phyloP scores from a whole-genome alignment of 2,113 vertebrate genomes.

The Buteo buteo region DNA sequence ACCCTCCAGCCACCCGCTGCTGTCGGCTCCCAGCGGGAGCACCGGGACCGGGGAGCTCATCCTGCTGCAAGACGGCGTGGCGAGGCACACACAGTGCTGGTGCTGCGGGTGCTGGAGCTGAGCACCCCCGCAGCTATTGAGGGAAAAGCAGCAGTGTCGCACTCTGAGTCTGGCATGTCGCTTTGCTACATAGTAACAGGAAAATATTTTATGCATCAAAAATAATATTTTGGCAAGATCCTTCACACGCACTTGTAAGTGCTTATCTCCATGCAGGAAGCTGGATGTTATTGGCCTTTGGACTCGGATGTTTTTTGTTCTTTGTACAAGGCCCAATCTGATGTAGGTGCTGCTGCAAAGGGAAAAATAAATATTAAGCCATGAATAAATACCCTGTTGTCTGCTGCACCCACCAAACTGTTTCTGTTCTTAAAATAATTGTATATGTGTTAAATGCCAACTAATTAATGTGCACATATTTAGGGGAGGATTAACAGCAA shows the following conservation, averaged over 20 bases:
- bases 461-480: constrained; percentile 63
- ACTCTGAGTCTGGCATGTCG: neutral
- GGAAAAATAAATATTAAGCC: neutral
- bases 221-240: constrained; percentile 28
- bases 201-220: constrained; percentile 19
- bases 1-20: neutral
- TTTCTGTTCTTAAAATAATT: constrained; percentile 56
- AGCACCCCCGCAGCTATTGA: neutral
- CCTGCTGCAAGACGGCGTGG: accelerated
- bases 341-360: neutral
- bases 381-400: neutral
- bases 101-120: neutral
- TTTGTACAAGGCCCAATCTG: neutral
- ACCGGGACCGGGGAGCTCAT: neutral
- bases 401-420: constrained; percentile 13
- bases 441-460: neutral
- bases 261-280: accelerated
- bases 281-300: neutral
- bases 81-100: accelerated
- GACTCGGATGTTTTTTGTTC: neutral
- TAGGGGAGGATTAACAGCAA: constrained; percentile 51
- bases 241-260: neutral
- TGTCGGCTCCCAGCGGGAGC: accelerated
- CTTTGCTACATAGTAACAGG: neutral
- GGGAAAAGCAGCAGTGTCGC: neutral